phyloP scores from a whole-genome alignment of 2,113 vertebrate genomes.

The Forbesichthys papilliferus region DNA sequence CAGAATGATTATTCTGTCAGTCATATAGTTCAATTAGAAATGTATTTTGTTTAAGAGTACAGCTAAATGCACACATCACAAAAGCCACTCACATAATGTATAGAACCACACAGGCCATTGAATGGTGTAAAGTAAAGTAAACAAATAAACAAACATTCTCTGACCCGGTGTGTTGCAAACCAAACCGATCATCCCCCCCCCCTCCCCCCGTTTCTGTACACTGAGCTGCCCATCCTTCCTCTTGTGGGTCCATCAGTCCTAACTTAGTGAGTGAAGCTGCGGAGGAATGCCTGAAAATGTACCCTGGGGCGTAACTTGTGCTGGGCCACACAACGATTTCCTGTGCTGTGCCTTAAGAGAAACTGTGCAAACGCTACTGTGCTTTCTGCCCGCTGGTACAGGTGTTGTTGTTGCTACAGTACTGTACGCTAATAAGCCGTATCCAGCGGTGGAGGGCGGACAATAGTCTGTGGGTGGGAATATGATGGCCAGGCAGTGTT shows the following conservation, averaged over 20 bases:
- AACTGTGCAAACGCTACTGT: constrained; percentile 73
- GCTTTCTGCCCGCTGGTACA: constrained; percentile 42
- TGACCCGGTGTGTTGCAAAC: background rate
- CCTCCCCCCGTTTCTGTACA: constrained; percentile 45
- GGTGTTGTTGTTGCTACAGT: constrained; percentile 21
- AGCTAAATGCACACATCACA: constrained; percentile 70
- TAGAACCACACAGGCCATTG: constrained; percentile 37
- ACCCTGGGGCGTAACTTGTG: background rate
- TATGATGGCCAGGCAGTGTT: constrained; percentile 68
- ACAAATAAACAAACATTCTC: constrained; percentile 18
- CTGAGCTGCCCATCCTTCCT: constrained; percentile 17
- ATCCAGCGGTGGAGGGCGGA: background rate
- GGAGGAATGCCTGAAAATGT: constrained; percentile 32
- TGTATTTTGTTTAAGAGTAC: constrained; percentile 65
- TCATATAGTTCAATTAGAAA: constrained; percentile 50
- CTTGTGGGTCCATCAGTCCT: background rate
- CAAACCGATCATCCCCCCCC: background rate
- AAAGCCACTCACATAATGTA: constrained; percentile 67
- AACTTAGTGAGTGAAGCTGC: constrained; percentile 51
- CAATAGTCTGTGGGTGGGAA: background rate
- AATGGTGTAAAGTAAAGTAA: constrained; percentile 17
- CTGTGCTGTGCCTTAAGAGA: constrained; percentile 73
- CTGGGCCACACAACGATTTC: constrained; percentile 47
- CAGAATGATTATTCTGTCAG: constrained; percentile 50
- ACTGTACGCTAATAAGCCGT: background rate